Evolutionary conservation across 1,140 invertebrate species (phyloP).

Genomic region (Pogonomyrmex californicus): DNA sequence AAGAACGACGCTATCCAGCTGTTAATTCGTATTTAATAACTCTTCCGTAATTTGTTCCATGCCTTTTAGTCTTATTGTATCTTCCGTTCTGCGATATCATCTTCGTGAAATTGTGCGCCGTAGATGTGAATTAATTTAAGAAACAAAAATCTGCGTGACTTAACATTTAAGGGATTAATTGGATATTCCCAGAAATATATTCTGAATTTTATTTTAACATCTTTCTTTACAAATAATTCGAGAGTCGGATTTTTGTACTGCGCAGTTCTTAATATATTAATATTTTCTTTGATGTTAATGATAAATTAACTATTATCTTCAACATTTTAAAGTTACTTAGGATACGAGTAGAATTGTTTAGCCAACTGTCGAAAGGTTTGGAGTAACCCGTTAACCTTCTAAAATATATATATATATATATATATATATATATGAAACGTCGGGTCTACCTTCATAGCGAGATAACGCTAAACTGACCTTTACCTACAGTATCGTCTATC

Average conservation of each 20-base stretch:
- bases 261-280: too few relatives aligned
- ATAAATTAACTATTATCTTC: not conserved
- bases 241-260: not conserved
- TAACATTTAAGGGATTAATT: not conserved
- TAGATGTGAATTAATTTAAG: not conserved
- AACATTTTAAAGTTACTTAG: not conserved
- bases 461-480: conserved; percentile 67
- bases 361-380: not conserved
- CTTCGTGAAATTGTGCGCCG: conserved; percentile 9
- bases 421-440: conserved; percentile 1
- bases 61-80: not conserved
- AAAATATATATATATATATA: too few relatives aligned
- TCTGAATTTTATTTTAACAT: conserved; percentile 1
- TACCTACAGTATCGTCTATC: conserved; percentile 61
- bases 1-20: not conserved
- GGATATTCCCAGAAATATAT: not conserved
- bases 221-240: not conserved
- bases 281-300: not conserved
- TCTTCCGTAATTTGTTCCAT: conserved; percentile 26
- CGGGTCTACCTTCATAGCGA: not conserved
- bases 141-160: not conserved
- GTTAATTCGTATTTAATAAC: conserved; percentile 27
- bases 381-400: conserved; percentile 47
- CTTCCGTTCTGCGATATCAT: conserved; percentile 7
- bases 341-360: not conserved